Base-by-base conservation (phyloP, 1,140 invertebrate species). In the Lasioglossum baleicum region DNA sequence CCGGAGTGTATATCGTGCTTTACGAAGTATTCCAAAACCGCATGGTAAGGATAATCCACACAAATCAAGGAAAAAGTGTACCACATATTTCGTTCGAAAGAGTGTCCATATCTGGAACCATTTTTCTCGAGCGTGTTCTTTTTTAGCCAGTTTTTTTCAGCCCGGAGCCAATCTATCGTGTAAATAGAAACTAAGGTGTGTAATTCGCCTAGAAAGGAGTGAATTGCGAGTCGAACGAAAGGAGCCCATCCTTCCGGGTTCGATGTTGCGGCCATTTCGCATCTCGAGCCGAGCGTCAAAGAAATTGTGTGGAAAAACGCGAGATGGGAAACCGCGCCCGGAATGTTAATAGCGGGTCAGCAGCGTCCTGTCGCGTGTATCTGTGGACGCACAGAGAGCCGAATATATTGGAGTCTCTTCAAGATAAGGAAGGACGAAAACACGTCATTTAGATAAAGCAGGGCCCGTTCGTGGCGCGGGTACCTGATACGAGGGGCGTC, bases 361-460 rank as follows among this genome's bases (percentile, higher is more conserved):
- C 35, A 64, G 58, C 58, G 70, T 76, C 66, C 60, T 78, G 67
- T 73, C 80, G 81, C 73, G 74, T 76, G 70, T 85, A 85, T 83
- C 83, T 60, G 76, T 68, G 73, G 76, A 81, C 80, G 81, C 83
- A 88, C 88, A 82, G 84, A 84, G 68, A 86, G 88, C 86, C 78
- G 76, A 81, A 75, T 75, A 82, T 87, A 83, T 70, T 76, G 77
- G 86, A 83, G 80, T 75, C 89, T 88, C 84, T 90, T 89, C 83
- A 89, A 90, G 89, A 90, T 90, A 90, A 90, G 70, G 20, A 60
- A 82, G 78, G 75, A 88, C 85, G 83, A 90, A 88, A 91, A 90
- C 90, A 91, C 90, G 89, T 90, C 82, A 90, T 91, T 91, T 91
- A 91, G 90, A 91, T 91, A 90, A 90, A 86, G 79, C 70, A 61